These are phyloP conservation scores for Mola mola DNA, from an alignment of 2,113 vertebrate genomes.

Conservation along the genomic window DNA sequence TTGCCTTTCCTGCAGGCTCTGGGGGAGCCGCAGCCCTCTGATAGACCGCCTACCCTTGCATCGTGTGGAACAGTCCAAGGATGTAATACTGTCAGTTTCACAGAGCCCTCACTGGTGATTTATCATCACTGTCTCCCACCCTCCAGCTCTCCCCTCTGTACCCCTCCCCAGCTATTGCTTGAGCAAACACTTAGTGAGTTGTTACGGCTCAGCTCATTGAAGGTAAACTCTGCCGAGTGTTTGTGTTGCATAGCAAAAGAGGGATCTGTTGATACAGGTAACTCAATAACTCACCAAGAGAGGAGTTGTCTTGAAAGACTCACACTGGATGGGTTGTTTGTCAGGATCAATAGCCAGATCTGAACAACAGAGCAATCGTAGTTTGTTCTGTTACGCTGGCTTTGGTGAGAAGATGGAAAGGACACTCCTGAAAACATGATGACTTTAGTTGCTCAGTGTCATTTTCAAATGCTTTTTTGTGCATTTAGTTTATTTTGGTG, in stretches of 20 bases:
- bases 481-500: neutral
- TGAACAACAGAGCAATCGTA: constrained; percentile 68
- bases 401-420: constrained; percentile 28
- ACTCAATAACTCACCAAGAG: constrained; percentile 5
- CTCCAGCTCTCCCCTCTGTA: constrained; percentile 11
- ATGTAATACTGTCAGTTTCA: constrained; percentile 78
- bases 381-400: constrained; percentile 55
- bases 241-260: constrained; percentile 51
- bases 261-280: constrained; percentile 48
- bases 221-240: constrained; percentile 72
- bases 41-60: constrained; percentile 76
- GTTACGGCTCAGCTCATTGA: constrained; percentile 69
- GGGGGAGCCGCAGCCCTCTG: constrained; percentile 63
- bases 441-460: too few species aligned
- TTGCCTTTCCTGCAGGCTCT: constrained; percentile 69
- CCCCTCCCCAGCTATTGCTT: constrained; percentile 61
- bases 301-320: constrained; percentile 57
- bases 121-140: constrained; percentile 66
- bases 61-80: constrained; percentile 75
- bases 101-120: constrained; percentile 75
- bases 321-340: constrained; percentile 60
- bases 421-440: too few species aligned
- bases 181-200: constrained; percentile 77
- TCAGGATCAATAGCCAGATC: constrained; percentile 71
- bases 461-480: neutral